Evolutionary conservation across 2,113 vertebrate genomes (phyloP).

Genomic region (Oxygymnocypris stewartii): DNA sequence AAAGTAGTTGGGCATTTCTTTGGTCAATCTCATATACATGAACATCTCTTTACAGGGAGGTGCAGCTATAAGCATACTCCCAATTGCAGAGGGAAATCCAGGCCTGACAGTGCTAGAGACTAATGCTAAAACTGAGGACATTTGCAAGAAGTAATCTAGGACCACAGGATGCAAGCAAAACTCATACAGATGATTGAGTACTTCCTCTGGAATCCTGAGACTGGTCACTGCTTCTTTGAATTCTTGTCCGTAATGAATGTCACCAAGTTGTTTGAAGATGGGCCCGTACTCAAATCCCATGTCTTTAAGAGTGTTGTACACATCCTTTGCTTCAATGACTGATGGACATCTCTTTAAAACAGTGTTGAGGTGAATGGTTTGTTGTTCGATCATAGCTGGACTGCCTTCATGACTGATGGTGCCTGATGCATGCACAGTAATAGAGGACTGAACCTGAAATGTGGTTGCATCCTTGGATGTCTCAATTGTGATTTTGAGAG

Average conservation of each 20-base stretch:
- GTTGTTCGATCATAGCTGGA: slow-evolving; percentile 68
- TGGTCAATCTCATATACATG: slow-evolving; percentile 78
- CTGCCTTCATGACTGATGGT: slow-evolving; percentile 61
- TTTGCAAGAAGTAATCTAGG: slow-evolving; percentile 84
- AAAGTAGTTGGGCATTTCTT: slow-evolving; percentile 69
- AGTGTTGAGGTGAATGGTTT: slow-evolving; percentile 66
- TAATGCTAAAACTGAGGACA: slow-evolving; percentile 71
- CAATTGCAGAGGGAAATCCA: slow-evolving; percentile 81
- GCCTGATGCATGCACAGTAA: slow-evolving; percentile 74
- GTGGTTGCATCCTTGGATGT: slow-evolving; percentile 51
- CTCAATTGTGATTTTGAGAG: slow-evolving; percentile 74
- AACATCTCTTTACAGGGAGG: slow-evolving; percentile 80
- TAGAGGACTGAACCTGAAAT: slow-evolving; percentile 78
- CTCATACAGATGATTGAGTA: slow-evolving; percentile 70
- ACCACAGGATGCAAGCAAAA: slow-evolving; percentile 83
- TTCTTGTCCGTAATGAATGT: slow-evolving; percentile 77
- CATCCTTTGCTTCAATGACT: slow-evolving; percentile 63
- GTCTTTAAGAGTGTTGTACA: slow-evolving; percentile 76
- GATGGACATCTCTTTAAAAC: slow-evolving; percentile 75
- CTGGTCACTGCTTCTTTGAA: slow-evolving; percentile 80
- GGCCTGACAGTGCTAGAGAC: slow-evolving; percentile 54
- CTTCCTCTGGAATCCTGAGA: slow-evolving; percentile 73
- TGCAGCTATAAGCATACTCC: slow-evolving; percentile 72
- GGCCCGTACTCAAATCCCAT: slow-evolving; percentile 81
- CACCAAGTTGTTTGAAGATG: slow-evolving; percentile 75